Conservation (phyloP, 2,888 invertebrate species). For the Neoscelio sp. region DNA sequence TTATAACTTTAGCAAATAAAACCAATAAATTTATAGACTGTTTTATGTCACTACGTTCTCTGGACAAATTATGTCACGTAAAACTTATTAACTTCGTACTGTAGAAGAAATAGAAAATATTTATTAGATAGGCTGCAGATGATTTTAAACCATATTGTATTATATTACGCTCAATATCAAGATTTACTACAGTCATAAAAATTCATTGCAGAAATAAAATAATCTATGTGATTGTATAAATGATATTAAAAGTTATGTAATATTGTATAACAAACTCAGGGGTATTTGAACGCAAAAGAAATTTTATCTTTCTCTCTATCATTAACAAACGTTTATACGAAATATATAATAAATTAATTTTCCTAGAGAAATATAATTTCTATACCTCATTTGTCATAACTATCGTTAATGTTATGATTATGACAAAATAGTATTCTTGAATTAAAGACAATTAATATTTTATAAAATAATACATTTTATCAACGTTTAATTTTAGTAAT, state of each 20-base stretch:
- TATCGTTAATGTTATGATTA: background rate
- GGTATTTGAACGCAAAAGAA: background rate
- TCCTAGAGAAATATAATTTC: conserved; percentile 3
- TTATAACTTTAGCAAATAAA: too few relatives aligned
- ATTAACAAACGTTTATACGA: too few relatives aligned
- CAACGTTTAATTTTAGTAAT: conserved; percentile 3
- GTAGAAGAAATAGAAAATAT: too few relatives aligned
- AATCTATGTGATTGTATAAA: conserved; percentile 15
- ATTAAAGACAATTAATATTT: conserved; percentile 6
- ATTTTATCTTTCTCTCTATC: conserved; percentile 6
- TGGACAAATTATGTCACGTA: too few relatives aligned
- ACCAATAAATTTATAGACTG: too few relatives aligned
- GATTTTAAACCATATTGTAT: background rate
- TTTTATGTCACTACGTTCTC: too few relatives aligned
- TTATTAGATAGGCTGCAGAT: too few relatives aligned
- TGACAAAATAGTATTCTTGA: too few relatives aligned
- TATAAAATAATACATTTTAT: conserved; percentile 25
- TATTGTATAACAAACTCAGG: conserved; percentile 7
- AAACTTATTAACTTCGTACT: too few relatives aligned
- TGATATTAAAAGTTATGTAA: conserved; percentile 22
- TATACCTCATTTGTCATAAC: background rate
- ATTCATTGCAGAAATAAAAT: conserved; percentile 4
- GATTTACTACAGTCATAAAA: conserved; percentile 22
- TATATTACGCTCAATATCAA: background rate
- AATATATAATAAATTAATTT: too few relatives aligned